phyloP scores from a whole-genome alignment of 1,140 invertebrate genomes.

The Drosophila ogumai region DNA sequence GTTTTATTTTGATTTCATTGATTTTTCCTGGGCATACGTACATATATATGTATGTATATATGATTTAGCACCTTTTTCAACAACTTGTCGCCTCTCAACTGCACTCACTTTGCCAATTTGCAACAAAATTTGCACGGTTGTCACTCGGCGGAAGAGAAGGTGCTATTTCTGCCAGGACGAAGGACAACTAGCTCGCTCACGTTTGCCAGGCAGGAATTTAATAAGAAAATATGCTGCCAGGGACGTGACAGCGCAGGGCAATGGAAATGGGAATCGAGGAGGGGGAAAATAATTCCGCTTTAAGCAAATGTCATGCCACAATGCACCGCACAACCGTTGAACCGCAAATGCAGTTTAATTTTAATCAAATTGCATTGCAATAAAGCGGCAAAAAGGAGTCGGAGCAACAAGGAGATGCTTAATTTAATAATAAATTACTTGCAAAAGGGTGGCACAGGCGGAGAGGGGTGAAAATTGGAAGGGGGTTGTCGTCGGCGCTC shows the following conservation, averaged over 20 bases:
- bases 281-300: constrained; percentile 28
- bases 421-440: constrained; percentile 76
- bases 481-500: constrained; percentile 10
- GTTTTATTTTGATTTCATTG: constrained; percentile 29
- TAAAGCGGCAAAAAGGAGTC: constrained; percentile 50
- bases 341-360: constrained; percentile 75
- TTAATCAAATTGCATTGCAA: constrained; percentile 76
- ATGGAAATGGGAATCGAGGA: constrained; percentile 27
- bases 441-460: constrained; percentile 3
- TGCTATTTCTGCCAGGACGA: constrained; percentile 3
- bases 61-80: constrained; percentile 46
- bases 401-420: constrained; percentile 18
- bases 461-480: constrained; percentile 4
- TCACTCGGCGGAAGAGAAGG: constrained; percentile 37
- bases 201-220: constrained; percentile 65
- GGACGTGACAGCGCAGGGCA: constrained; percentile 47
- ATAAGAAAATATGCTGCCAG: constrained; percentile 61
- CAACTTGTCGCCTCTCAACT: constrained; percentile 70
- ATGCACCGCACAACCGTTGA: constrained; percentile 7
- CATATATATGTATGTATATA: constrained; percentile 1
- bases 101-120: constrained; percentile 70
- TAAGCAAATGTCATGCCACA: constrained; percentile 56
- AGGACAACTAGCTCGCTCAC: constrained; percentile 49
- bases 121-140: constrained; percentile 72
- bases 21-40: constrained; percentile 38